Evolutionary conservation across 1,140 invertebrate species (phyloP), one percentile per base, ranked within the genome.

Genomic region (Hirudo medicinalis): DNA sequence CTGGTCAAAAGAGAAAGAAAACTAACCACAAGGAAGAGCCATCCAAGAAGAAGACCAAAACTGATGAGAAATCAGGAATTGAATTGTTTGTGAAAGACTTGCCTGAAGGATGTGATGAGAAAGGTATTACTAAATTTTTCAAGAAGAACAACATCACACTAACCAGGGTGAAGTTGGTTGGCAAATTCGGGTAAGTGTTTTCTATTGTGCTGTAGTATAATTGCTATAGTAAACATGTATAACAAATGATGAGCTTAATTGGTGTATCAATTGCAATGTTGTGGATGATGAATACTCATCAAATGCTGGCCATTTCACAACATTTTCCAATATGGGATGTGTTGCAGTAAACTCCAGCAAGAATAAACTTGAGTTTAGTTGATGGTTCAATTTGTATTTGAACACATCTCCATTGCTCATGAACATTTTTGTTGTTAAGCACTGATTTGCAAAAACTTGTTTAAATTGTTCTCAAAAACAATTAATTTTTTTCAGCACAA

Each of bases 81-180:
- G 57, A 63, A 32, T n/a, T 63, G 11, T 63, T 63, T 63, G 57
- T 63, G 9, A 63, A 63, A 63, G 57, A 63, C 29, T 22, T 63
- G 19, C 57, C 57, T 25, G 57, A 63, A 22, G 57, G 57, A 25
- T 22, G 22, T 63, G 57, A 63, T 63, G 57, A 63, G 22, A 63
- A 63, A 32, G 20, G 3, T 32, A 15, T 63, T 20, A 63, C 15
- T 13, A 63, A 63, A n/a, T 63, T 63, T 20, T 63, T 63, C 57
- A 63, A 63, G 57, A 63, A 63, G 57, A 25, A 22, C 15, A 32
- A 32, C 19, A 11, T 63, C 11, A 63, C 57, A 19, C 22, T 63
- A 11, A 63, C 57, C 22, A 25, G 22, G 22, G 57, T 63, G 22
- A 63, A 32, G 29, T 63, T 63, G 6, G 57, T 63, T 63, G 57